Conservation (phyloP, 2,113 vertebrate species). For the Aphelocoma coerulescens region DNA sequence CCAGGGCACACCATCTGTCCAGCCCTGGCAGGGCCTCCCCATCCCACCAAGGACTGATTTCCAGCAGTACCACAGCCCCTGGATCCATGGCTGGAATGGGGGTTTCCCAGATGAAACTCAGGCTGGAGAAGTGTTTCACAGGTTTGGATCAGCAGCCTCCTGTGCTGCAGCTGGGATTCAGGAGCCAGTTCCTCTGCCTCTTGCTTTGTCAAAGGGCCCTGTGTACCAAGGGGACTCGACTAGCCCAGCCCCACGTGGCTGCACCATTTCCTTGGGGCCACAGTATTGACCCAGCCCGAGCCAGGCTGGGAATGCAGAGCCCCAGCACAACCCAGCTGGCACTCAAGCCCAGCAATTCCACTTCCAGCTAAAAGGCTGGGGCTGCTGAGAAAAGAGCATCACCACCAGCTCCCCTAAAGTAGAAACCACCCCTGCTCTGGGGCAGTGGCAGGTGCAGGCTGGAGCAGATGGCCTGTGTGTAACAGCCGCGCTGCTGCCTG, state of each 20-base stretch:
- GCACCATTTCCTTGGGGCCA: background rate
- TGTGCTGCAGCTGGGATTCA: background rate
- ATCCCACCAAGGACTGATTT: background rate
- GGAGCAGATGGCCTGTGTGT: background rate
- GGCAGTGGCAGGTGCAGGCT: background rate
- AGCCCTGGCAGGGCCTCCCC: background rate
- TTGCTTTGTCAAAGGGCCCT: background rate
- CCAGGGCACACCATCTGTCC: background rate
- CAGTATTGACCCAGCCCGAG: fast-evolving
- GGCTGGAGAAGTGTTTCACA: background rate
- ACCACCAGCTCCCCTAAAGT: background rate
- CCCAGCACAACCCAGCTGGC: background rate
- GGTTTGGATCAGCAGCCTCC: background rate
- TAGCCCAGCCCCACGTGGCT: background rate
- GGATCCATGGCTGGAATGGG: fast-evolving
- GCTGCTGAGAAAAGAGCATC: background rate
- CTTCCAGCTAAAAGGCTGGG: background rate
- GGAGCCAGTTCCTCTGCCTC: background rate
- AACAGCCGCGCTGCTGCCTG: background rate
- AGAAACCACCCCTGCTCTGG: background rate
- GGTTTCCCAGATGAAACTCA: background rate
- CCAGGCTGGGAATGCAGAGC: background rate
- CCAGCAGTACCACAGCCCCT: background rate
- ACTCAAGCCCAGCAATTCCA: background rate
- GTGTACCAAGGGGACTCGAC: fast-evolving